These are phyloP conservation scores for Corythornis vintsioides DNA, from an alignment of 2,113 vertebrate genomes.

Conservation along the genomic window DNA sequence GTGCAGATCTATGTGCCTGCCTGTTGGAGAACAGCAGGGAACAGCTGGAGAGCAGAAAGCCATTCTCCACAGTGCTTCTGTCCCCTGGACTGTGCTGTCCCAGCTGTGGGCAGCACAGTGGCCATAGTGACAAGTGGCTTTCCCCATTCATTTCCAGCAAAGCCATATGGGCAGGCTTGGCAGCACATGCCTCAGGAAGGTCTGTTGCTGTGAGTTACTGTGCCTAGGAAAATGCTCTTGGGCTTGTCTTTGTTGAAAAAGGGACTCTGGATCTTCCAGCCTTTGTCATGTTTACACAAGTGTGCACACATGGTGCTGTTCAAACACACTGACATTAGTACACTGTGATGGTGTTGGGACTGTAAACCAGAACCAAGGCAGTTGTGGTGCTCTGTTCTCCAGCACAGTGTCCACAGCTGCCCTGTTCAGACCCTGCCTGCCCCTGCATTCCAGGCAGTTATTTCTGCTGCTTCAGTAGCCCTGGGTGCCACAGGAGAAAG, in stretches of 20 bases:
- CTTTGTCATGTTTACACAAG: rapidly evolving
- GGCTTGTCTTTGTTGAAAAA: background rate
- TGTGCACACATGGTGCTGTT: rapidly evolving
- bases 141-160: background rate
- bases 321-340: rapidly evolving
- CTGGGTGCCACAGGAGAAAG: background rate
- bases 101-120: background rate
- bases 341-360: background rate
- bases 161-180: rapidly evolving
- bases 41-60: background rate
- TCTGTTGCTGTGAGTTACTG: background rate
- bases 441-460: background rate
- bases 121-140: background rate
- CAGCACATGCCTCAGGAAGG: background rate
- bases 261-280: background rate
- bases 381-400: background rate
- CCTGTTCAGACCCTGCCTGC: background rate
- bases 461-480: background rate
- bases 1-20: background rate
- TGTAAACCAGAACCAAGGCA: background rate
- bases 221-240: background rate
- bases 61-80: background rate
- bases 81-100: background rate
- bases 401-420: background rate
- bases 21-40: background rate